Percentiles rank a stretch among this genome's conserved stretches.
phyloP scores from a whole-genome alignment of 2,113 vertebrate genomes.

The Apteryx owenii region DNA sequence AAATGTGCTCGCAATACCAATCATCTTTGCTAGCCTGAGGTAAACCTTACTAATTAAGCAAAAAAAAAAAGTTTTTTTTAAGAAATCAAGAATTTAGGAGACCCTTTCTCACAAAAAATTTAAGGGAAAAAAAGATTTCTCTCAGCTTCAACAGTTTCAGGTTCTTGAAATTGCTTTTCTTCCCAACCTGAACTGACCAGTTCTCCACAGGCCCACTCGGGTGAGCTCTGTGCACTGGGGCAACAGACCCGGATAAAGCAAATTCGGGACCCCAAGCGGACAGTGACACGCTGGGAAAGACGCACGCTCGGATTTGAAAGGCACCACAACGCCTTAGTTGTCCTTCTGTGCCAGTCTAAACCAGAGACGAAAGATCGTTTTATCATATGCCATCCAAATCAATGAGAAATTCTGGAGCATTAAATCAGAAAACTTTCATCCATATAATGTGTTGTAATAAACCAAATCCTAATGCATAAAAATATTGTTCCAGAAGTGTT shows the following conservation, averaged over 20 bases:
- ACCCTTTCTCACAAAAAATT: neutral
- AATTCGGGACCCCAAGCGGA: neutral
- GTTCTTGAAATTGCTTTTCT: neutral
- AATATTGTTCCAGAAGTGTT: neutral
- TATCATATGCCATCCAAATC: neutral
- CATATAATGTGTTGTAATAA: neutral
- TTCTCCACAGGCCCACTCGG: rapidly evolving
- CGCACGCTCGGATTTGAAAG: neutral
- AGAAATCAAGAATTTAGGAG: neutral
- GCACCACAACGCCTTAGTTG: neutral
- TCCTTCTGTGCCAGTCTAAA: neutral
- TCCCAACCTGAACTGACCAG: neutral
- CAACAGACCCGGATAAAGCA: neutral
- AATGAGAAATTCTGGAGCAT: neutral
- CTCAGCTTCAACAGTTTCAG: neutral
- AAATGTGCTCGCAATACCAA: neutral
- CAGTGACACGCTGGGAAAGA: neutral
- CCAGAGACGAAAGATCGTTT: neutral
- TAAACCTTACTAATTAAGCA: neutral
- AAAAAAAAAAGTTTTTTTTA: neutral
- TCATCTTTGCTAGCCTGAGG: neutral
- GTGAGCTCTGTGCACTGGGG: neutral
- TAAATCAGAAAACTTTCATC: neutral
- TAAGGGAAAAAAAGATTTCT: neutral
- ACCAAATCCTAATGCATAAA: neutral